phyloP scores from a whole-genome alignment of 2,888 invertebrate genomes.

The Tenthredo distinguenda region DNA sequence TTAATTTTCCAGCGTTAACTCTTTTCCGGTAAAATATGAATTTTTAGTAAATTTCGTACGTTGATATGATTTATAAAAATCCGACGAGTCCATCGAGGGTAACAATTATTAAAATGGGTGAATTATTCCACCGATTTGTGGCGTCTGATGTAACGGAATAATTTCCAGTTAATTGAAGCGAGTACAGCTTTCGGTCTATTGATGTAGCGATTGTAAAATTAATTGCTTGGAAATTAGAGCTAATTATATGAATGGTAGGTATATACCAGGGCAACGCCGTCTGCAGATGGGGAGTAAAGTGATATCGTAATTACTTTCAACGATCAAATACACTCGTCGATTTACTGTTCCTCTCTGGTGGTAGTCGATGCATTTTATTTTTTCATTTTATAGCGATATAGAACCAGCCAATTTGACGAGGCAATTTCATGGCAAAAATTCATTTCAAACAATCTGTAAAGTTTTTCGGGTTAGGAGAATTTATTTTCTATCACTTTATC shows the following conservation, averaged over 20 bases:
- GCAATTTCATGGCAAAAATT: background rate
- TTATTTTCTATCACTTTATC: too few relatives aligned
- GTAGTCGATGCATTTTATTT: background rate
- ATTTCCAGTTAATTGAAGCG: conserved; percentile 19
- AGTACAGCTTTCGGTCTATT: conserved; percentile 36
- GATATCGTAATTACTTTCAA: conserved; percentile 40
- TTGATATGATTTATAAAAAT: background rate
- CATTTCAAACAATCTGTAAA: background rate
- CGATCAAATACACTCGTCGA: conserved; percentile 41
- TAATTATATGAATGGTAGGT: conserved; percentile 30
- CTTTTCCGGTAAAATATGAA: background rate
- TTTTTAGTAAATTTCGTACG: background rate
- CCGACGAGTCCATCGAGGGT: background rate
- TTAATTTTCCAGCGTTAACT: background rate
- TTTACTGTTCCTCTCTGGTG: background rate
- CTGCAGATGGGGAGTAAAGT: conserved; percentile 27
- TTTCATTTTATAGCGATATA: background rate
- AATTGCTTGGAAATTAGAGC: conserved; percentile 44
- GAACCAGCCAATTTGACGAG: background rate
- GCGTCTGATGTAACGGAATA: conserved; percentile 23
- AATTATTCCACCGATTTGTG: background rate
- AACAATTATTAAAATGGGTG: background rate
- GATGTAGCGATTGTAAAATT: conserved; percentile 41
- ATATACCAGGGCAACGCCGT: background rate
- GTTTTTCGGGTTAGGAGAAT: too few relatives aligned